A percentile compares a stretch with the other conserved stretches of the same genome.
Evolutionary conservation across 2,888 invertebrate genomes (phyloP).

Genomic region (Venusia cambrica): DNA sequence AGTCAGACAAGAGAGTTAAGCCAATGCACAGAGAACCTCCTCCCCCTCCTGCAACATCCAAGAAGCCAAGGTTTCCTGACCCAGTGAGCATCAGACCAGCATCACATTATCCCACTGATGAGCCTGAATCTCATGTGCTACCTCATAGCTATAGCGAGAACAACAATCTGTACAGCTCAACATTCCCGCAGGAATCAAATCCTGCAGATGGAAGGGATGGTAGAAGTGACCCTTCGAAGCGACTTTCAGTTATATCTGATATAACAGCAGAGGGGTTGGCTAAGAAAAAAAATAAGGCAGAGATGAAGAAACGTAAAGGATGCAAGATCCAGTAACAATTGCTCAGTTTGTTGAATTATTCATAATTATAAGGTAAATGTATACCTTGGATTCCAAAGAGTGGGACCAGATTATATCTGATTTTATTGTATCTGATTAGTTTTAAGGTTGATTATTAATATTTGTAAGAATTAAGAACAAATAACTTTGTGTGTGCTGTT

Average conservation of each 20-base stretch:
- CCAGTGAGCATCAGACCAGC: constrained; percentile 72
- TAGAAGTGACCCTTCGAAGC: constrained; percentile 53
- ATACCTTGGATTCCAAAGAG: constrained; percentile 27
- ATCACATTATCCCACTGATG: constrained; percentile 66
- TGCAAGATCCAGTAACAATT: constrained; percentile 66
- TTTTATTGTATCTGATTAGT: constrained; percentile 15
- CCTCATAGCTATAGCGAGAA: constrained; percentile 72
- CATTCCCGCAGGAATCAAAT: constrained; percentile 53
- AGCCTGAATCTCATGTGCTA: constrained; percentile 41
- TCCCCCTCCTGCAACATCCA: constrained; percentile 58
- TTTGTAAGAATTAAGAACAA: constrained; percentile 1
- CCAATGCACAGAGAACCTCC: constrained; percentile 65
- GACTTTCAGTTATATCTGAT: constrained; percentile 71
- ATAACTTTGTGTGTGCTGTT: no score
- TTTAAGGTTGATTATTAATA: constrained; percentile 6
- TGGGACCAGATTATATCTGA: constrained; percentile 24
- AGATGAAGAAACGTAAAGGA: constrained; percentile 67
- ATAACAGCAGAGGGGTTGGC: constrained; percentile 69
- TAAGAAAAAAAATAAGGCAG: constrained; percentile 68
- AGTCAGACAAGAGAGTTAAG: constrained; percentile 42
- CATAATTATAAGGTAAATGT: constrained; percentile 11
- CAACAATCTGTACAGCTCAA: constrained; percentile 64
- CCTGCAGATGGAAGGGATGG: constrained; percentile 44
- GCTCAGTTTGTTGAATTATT: constrained; percentile 24
- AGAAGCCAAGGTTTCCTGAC: constrained; percentile 74